phyloP scores from a whole-genome alignment of 37 sponge, comb jelly and placozoan genomes.

The Amphimedon queenslandica region DNA sequence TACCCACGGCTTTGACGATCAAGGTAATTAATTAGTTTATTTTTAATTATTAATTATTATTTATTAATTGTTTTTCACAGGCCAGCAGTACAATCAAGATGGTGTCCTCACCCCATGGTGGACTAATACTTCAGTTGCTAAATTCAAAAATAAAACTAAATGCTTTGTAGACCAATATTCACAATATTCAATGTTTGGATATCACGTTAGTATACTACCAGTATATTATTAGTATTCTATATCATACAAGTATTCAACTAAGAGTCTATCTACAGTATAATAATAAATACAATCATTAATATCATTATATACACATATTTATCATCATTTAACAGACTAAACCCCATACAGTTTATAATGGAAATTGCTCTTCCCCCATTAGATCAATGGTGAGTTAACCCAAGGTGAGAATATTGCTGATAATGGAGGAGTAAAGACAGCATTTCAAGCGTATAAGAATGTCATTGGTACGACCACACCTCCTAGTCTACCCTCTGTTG shows the following conservation, averaged over 20 bases:
- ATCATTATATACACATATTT: too few relatives aligned
- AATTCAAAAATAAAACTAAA: constrained; percentile 45
- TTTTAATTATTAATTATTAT: not conserved
- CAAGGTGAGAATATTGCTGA: constrained; percentile 82
- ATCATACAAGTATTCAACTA: too few relatives aligned
- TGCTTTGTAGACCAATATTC: constrained; percentile 82
- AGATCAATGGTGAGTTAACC: constrained; percentile 64
- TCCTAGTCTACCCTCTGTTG: not conserved
- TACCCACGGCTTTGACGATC: constrained; percentile 87
- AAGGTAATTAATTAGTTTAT: constrained; percentile 50
- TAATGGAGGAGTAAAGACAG: constrained; percentile 64
- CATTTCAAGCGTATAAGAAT: constrained; percentile 32
- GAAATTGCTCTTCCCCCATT: too few relatives aligned
- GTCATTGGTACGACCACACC: not conserved
- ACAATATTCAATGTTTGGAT: constrained; percentile 45
- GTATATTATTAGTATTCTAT: too few relatives aligned
- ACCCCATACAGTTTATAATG: too few relatives aligned
- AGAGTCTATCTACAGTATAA: too few relatives aligned
- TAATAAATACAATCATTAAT: too few relatives aligned
- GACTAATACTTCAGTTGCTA: constrained; percentile 41
- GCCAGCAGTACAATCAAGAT: constrained; percentile 71
- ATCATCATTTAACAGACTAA: too few relatives aligned
- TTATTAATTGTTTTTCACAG: constrained; percentile 13
- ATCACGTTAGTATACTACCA: constrained; percentile 39
- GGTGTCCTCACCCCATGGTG: constrained; percentile 78